Base-by-base conservation (phyloP, 2,888 invertebrate species). In the Tolmerus cingulatus region DNA sequence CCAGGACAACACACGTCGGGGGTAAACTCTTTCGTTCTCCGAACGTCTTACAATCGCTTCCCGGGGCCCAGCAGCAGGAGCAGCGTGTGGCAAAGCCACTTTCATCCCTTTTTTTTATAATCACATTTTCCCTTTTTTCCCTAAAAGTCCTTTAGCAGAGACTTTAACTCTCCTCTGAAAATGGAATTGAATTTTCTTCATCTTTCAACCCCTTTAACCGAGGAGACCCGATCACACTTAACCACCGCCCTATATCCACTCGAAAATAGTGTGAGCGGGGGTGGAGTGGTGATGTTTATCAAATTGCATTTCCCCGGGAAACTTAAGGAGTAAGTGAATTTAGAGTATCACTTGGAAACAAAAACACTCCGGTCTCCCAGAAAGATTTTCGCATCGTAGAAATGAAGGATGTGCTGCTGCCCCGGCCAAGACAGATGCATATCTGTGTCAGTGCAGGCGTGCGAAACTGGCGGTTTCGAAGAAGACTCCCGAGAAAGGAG, bases 261-360 rank as follows among this genome's bases (percentile, higher is more conserved):
- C 9, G 3, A 78, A 23, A 43, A 43, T 12, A 43, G 76, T 76
- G 30, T 8, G n/a, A 7, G 27, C 43, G 55, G 27, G 14, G 81
- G 55, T 5, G 34, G 46, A 40, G 9, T 2, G 55, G 51, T 27
- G 81, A 81, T 55, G 51, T 81, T 81, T 81, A 81, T 81, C 46
- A 81, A 81, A 81, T 81, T 81, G 81, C 55, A 81, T 81, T 81
- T 81, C 81, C 27, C 43, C 51, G 51, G 51, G 51, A 14, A 81
- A 81, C 81, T 51, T 81, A 81, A 81, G 51, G 81, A 51, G 51
- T 55, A 81, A 81, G 81, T 81, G 81, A 81, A 81, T 81, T 81
- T 81, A 55, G 81, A 81, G 81, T 81, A 81, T 81, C 81, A 51
- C 81, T 81, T 46, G 81, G 55, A 81, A 51, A 81, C 81, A 81